These are phyloP conservation scores for Epinotia ramella DNA, from an alignment of 2,888 invertebrate species.

Conservation along the genomic window DNA sequence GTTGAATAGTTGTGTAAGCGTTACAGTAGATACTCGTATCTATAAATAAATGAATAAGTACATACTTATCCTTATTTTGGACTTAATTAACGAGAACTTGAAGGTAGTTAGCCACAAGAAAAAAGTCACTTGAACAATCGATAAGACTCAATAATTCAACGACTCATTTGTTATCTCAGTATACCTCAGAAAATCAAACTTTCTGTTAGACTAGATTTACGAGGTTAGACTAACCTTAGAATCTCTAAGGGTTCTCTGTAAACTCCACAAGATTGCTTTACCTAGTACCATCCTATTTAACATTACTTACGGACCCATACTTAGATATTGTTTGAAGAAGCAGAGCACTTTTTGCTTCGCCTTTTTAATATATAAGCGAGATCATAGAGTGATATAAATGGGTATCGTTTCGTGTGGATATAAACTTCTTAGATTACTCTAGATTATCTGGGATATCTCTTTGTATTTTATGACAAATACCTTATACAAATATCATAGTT, in stretches of 20 bases:
- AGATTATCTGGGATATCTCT: too few species aligned
- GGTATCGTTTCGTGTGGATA: too few species aligned
- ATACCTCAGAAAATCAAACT: background rate
- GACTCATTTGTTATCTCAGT: background rate
- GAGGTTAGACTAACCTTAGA: background rate
- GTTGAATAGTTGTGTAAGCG: too few species aligned
- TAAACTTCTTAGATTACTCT: too few species aligned
- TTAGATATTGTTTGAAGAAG: background rate
- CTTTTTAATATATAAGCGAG: background rate
- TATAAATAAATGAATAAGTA: background rate
- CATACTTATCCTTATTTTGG: background rate
- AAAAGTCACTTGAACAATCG: background rate
- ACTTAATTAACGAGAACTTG: background rate
- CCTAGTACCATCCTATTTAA: too few species aligned
- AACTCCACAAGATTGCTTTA: slow-evolving; percentile 11
- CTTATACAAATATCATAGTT: too few species aligned
- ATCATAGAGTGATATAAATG: too few species aligned
- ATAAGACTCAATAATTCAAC: background rate
- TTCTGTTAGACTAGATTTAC: background rate
- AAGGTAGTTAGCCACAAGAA: background rate
- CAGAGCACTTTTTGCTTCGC: background rate
- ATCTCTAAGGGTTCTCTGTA: slow-evolving; percentile 1
- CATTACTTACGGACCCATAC: background rate
- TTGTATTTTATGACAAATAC: too few species aligned
- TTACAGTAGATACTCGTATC: too few species aligned